Conservation (phyloP, 2,113 vertebrate species). For the Serilophus lunatus region DNA sequence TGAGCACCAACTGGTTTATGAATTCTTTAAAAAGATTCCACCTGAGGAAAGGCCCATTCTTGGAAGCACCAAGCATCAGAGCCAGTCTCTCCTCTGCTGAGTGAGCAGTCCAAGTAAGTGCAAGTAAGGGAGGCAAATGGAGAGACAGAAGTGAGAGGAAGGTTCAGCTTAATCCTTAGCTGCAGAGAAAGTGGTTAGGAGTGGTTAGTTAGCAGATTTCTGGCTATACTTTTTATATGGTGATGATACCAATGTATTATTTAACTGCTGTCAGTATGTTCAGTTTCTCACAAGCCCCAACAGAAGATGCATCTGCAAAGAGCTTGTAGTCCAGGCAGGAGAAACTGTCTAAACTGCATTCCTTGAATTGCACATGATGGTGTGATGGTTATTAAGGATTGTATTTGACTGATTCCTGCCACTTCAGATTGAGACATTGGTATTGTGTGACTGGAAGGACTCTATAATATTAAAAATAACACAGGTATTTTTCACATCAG, state of each 20-base stretch:
- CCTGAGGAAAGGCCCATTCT: background rate
- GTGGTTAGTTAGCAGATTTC: slow-evolving; percentile 18
- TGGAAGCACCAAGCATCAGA: background rate
- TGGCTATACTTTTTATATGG: slow-evolving; percentile 9
- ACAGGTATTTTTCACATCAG: background rate
- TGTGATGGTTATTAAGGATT: background rate
- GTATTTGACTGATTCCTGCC: background rate
- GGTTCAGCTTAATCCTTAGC: background rate
- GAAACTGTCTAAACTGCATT: background rate
- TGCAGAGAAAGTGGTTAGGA: background rate
- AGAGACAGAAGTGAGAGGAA: background rate
- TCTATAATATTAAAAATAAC: background rate
- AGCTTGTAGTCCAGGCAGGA: background rate
- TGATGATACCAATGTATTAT: slow-evolving; percentile 13
- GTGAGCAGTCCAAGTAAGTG: rapidly evolving
- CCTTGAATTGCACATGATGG: background rate
- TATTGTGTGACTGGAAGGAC: background rate
- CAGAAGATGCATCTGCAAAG: background rate
- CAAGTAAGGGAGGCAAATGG: background rate
- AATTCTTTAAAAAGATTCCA: background rate
- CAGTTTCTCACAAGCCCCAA: background rate
- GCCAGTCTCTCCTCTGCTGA: background rate
- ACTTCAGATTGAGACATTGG: background rate
- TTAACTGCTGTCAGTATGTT: slow-evolving; percentile 31
- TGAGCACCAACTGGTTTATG: background rate